phyloP scores from a whole-genome alignment of 2,888 invertebrate species.

The Acronicta alni region DNA sequence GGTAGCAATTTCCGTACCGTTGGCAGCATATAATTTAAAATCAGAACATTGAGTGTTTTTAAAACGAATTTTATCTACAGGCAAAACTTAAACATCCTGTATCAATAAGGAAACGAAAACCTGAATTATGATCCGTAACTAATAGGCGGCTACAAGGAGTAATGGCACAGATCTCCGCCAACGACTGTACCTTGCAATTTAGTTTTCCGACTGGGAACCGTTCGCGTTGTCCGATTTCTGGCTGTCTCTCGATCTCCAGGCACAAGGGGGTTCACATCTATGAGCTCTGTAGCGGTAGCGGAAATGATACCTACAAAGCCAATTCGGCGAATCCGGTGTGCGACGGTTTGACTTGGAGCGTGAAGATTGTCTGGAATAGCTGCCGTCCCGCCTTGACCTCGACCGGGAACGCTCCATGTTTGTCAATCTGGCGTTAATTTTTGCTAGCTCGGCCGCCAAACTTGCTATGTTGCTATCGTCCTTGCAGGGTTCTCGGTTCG shows the following conservation, averaged over 20 bases:
- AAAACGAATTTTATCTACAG: background rate
- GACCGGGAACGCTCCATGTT: background rate
- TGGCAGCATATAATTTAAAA: slow-evolving; percentile 1
- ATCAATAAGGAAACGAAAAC: background rate
- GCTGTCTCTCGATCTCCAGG: background rate
- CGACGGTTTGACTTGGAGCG: background rate
- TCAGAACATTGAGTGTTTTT: background rate
- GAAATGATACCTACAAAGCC: slow-evolving; percentile 1
- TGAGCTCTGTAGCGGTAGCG: background rate
- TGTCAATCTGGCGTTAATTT: background rate
- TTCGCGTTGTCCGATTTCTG: too few species aligned
- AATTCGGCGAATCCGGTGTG: background rate
- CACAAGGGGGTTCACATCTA: background rate
- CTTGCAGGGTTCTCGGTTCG: too few species aligned
- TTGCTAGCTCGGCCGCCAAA: background rate
- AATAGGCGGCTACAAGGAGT: background rate
- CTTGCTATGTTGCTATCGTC: too few species aligned
- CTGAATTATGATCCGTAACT: background rate
- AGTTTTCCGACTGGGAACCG: background rate
- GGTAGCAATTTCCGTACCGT: slow-evolving; percentile 1
- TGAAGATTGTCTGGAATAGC: background rate
- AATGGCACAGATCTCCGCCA: slow-evolving; percentile 1
- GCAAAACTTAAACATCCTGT: background rate
- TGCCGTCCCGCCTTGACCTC: background rate
- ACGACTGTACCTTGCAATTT: background rate